Base-by-base conservation (phyloP, 2,888 invertebrate genomes). In the Sympetrum striolatum region DNA sequence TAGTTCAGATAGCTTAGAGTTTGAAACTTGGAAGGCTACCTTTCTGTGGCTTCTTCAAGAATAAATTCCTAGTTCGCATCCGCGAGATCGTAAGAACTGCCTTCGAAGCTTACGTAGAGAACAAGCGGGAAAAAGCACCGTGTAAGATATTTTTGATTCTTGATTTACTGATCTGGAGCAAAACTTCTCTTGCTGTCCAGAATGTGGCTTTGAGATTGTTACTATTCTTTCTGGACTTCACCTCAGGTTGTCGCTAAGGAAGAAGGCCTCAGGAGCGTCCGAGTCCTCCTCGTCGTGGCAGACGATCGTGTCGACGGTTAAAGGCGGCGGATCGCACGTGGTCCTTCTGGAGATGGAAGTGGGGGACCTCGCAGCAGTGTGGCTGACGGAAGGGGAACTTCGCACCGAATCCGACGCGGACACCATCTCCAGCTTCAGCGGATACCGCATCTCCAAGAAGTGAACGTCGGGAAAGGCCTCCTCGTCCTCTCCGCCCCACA, bases 341-440 rank as follows among this genome's bases (percentile, higher is more conserved):
- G 92, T 94, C 53, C 92, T 94, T 5, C 92, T 94, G 90, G 93
- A 94, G 37, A 92, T 93, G 91, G 93, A 93, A 22, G 92, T 93
- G 73, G 94, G 94, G 1, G 94, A 94, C 91, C 93, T 93, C 91
- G 91, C 93, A 10, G 93, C 94, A 60, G 92, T 94, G 82, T 94
- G 86, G 86, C 58, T 86, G 1, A 91, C 91, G 73, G 60, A 82
- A 0, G 92, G 91, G 8, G 81, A 79, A 15, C 90, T 91, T 22
- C 81, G 35, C 25, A 48, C 81, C 37, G 91, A 91, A 44, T 86
- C 53, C 22, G 90, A 92, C 35, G 80, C 91, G 2, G 90, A 91
- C 37, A 86, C 90, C 37, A n/a, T 22, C 39, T 91, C 91, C 14
- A 93, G 93, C 12, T 94, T 94, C 92, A 93, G 93, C 91, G 94